Conservation (phyloP, 2,888 invertebrate genomes). For the Drosophila mayaguana region DNA sequence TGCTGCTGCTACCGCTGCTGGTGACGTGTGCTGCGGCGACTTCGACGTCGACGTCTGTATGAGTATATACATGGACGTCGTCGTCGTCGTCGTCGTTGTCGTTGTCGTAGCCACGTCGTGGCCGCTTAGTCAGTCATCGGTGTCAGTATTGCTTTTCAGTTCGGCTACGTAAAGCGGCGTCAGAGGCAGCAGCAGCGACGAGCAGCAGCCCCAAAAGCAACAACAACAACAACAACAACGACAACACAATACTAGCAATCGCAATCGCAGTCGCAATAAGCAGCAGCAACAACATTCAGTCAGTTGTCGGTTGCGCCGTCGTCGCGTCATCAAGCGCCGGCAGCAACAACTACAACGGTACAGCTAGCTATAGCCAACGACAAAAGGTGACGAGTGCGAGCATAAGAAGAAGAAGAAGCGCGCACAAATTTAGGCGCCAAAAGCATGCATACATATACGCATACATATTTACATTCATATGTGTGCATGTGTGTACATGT, state of each 20-base stretch:
- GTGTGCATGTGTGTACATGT: background rate
- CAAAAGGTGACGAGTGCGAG: slow-evolving; percentile 66
- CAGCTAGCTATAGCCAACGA: slow-evolving; percentile 38
- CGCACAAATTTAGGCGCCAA: slow-evolving; percentile 69
- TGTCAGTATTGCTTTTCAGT: slow-evolving; percentile 74
- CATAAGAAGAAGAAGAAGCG: slow-evolving; percentile 23
- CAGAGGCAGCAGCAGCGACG: slow-evolving; percentile 57
- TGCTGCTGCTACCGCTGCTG: slow-evolving; percentile 42
- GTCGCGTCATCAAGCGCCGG: slow-evolving; percentile 62
- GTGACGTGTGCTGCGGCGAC: slow-evolving; percentile 59
- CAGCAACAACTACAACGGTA: slow-evolving; percentile 24
- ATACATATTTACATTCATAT: slow-evolving; percentile 5
- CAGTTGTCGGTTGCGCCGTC: slow-evolving; percentile 51
- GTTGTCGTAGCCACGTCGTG: slow-evolving; percentile 51
- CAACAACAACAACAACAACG: slow-evolving; percentile 31
- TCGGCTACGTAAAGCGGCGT: slow-evolving; percentile 70
- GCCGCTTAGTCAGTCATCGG: slow-evolving; percentile 73
- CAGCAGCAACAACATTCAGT: slow-evolving; percentile 38
- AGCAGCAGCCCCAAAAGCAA: slow-evolving; percentile 43
- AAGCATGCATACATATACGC: slow-evolving; percentile 21
- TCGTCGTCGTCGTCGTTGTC: slow-evolving; percentile 23
- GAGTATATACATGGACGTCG: slow-evolving; percentile 30
- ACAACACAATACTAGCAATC: slow-evolving; percentile 6
- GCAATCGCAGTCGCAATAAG: slow-evolving; percentile 26
- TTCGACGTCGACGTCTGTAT: slow-evolving; percentile 40